Base-by-base conservation (phyloP, 2,113 vertebrate genomes). In the Rostratula benghalensis region DNA sequence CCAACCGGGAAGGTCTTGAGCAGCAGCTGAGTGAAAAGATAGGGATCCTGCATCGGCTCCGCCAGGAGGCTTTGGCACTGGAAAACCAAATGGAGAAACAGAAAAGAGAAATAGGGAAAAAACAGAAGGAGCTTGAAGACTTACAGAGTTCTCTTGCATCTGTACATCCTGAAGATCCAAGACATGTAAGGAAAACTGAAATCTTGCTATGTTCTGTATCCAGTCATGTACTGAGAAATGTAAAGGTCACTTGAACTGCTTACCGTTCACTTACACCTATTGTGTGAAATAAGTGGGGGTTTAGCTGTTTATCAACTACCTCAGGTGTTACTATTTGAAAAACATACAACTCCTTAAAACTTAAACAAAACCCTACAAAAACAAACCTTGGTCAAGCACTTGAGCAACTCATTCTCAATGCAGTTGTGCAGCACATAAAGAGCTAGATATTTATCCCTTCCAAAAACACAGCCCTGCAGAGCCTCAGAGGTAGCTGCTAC, bases 41-140 rank as follows among this genome's bases (percentile, higher is more conserved):
- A 87, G 84, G 95, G 46, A 94, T 96, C 79, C 74, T 99, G 67
- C 97, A 95, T 80, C 94, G 97, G 91, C 96, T 98, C 37, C 97
- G 56, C 33, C 94, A 97, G 35, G 98, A 98, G 74, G 94, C 98
- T 75, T 56, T 98, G 87, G 96, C 97, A 50, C 85, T 99, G 73
- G 98, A 99, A 95, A 95, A 92, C n/a, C 98, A 98, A 83, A 96
- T 98, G 92, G 98, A 98, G 83, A 97, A 96, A 30, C 98, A 98
- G 93, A 96, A 85, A 27, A 92, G 89, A 94, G 98, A 98, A 95
- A 98, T 97, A 91, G 94, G 30, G 22, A 90, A 94, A 83, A 98
- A 97, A 10, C 95, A 98, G 57, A 95, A 96, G 24, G 98, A 98
- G 46, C 90, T 98, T 48, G 96, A 98, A 57, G 94, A 97, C 22